Percentiles rank a stretch among this genome's conserved stretches.
These are phyloP conservation scores for Opisthograptis luteolata DNA, from an alignment of 2,888 invertebrate species.

Conservation along the genomic window DNA sequence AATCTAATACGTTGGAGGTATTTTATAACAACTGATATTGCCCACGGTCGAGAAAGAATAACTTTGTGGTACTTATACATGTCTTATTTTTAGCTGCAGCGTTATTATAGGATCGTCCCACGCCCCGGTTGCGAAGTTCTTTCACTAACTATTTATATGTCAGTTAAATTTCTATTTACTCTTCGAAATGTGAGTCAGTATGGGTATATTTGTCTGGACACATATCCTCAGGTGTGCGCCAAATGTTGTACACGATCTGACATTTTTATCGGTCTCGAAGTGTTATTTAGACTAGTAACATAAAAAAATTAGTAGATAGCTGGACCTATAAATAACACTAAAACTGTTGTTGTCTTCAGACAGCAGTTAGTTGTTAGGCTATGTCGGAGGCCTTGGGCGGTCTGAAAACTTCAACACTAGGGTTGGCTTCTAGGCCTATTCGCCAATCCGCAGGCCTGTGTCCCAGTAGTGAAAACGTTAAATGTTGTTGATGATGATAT, in stretches of 20 bases:
- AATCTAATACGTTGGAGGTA: conserved; percentile 41
- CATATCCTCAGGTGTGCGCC: conserved; percentile 47
- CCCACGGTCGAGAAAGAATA: conserved; percentile 35
- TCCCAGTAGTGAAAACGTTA: no score
- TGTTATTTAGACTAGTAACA: no score
- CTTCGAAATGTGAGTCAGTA: conserved; percentile 21
- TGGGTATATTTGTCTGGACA: conserved; percentile 14
- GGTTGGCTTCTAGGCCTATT: no score
- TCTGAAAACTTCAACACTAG: no score
- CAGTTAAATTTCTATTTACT: conserved; percentile 31
- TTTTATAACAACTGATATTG: conserved; percentile 37
- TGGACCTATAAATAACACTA: no score
- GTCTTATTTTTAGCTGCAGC: conserved; percentile 48
- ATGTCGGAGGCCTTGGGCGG: no score
- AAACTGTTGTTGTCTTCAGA: no score
- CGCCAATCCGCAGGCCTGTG: no score
- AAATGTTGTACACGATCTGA: conserved; percentile 43
- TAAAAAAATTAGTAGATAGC: neutral
- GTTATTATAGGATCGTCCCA: conserved; percentile 53
- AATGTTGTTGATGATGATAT: neutral
- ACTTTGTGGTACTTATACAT: conserved; percentile 7
- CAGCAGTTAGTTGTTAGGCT: no score
- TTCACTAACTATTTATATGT: conserved; percentile 47
- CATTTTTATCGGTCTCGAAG: conserved; percentile 11
- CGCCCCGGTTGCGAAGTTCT: conserved; percentile 53